Evolutionary conservation across 2,888 invertebrate genomes (phyloP).

Genomic region (Chymomyza procnemis): DNA sequence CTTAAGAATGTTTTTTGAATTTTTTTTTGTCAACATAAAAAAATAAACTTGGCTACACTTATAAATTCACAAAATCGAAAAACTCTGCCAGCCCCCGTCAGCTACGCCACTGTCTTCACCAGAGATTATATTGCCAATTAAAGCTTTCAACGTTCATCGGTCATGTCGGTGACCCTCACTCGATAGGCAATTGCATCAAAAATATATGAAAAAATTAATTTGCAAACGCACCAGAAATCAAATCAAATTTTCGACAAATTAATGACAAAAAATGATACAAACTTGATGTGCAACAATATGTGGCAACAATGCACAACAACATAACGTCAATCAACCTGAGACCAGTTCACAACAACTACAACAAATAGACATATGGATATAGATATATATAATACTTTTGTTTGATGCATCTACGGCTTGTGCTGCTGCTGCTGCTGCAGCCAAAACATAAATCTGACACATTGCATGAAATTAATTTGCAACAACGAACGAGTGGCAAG

Average conservation of each 20-base stretch:
- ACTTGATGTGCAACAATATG: constrained; percentile 28
- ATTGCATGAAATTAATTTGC: constrained; percentile 64
- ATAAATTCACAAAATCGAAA: no score
- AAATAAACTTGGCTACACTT: no score
- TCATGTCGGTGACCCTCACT: neutral
- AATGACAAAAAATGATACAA: constrained; percentile 5
- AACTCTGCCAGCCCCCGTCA: no score
- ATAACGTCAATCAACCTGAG: neutral
- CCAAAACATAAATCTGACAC: constrained; percentile 44
- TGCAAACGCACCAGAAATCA: constrained; percentile 28
- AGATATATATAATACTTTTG: no score
- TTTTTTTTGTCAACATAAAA: no score
- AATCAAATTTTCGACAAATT: neutral
- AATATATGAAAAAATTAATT: neutral
- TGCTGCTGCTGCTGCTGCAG: constrained; percentile 23
- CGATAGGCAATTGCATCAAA: neutral
- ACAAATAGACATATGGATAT: no score
- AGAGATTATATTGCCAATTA: neutral
- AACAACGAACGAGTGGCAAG: constrained; percentile 48
- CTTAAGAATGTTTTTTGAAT: no score
- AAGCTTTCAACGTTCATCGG: neutral
- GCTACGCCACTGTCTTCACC: no score
- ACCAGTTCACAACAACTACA: constrained; percentile 18
- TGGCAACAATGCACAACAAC: constrained; percentile 26
- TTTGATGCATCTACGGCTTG: constrained; percentile 12